A percentile compares a stretch with the other conserved stretches of the same genome.
These are phyloP conservation scores for Pogonus chalceus DNA, from an alignment of 1,140 invertebrate genomes.

Conservation along the genomic window DNA sequence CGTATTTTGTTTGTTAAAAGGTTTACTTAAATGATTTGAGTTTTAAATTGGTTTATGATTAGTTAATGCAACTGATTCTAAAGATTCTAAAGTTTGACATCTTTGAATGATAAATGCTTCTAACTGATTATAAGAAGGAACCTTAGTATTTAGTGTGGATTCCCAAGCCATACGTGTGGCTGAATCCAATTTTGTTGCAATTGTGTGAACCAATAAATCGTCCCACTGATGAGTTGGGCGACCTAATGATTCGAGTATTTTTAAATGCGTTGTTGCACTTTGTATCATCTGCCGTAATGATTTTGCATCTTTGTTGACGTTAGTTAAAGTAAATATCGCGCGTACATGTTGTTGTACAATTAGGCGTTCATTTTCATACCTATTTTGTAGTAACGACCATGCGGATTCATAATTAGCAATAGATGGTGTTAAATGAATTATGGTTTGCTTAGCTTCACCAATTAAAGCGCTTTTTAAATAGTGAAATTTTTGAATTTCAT, in stretches of 20 bases:
- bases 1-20: constrained; percentile 8
- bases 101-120: constrained; percentile 21
- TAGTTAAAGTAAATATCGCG: constrained; percentile 20
- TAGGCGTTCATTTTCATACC: constrained; percentile 21
- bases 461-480: constrained; percentile 23
- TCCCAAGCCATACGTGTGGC: constrained; percentile 27
- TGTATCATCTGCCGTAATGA: too few species aligned
- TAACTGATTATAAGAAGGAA: constrained; percentile 19
- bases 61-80: not conserved
- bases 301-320: too few species aligned
- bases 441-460: constrained; percentile 17
- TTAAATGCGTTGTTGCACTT: constrained; percentile 25
- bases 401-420: constrained; percentile 22
- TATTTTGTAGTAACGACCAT: constrained; percentile 17
- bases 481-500: constrained; percentile 28
- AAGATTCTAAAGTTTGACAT: constrained; percentile 24
- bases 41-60: not conserved
- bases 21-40: too few species aligned
- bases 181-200: constrained; percentile 25
- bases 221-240: constrained; percentile 27
- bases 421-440: constrained; percentile 21
- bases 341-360: constrained; percentile 24
- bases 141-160: constrained; percentile 16
- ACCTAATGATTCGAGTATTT: constrained; percentile 24
- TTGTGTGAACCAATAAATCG: constrained; percentile 24